Percentiles rank a stretch among this genome's conserved stretches.
phyloP scores from a whole-genome alignment of 2,797 vertebrate species.

The Propithecus deckenii region DNA sequence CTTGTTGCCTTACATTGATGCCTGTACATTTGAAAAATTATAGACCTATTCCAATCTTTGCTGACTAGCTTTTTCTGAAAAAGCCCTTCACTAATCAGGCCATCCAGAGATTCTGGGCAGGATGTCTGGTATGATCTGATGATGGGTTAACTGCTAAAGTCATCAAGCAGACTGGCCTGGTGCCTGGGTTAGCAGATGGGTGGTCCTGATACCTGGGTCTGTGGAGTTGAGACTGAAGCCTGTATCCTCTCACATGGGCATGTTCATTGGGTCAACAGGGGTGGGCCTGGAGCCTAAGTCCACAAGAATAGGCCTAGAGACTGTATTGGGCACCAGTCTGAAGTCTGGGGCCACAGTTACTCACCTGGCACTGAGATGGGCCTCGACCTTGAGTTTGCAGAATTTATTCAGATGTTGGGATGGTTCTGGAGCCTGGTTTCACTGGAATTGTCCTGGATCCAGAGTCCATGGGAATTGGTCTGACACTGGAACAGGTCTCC shows the following conservation, averaged over 20 bases:
- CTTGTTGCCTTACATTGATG: neutral
- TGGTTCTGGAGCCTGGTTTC: fast-evolving
- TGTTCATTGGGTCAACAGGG: neutral
- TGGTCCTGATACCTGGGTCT: neutral
- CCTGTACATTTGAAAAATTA: neutral
- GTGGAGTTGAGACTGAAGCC: neutral
- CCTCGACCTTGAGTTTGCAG: neutral
- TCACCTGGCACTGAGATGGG: no score
- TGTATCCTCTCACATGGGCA: no score
- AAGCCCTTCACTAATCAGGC: neutral
- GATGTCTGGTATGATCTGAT: neutral
- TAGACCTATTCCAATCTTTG: neutral
- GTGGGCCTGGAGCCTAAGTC: neutral
- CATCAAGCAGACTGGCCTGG: neutral
- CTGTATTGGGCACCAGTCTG: neutral
- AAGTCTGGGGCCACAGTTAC: neutral
- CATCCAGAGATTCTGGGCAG: neutral
- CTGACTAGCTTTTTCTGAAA: neutral
- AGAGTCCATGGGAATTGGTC: neutral
- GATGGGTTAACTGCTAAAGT: neutral
- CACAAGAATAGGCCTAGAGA: neutral
- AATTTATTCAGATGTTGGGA: neutral
- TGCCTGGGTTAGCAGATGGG: neutral
- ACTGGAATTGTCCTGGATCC: neutral
- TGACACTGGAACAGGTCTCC: neutral